Conservation (phyloP, 1,140 invertebrate species). For the Ips nitidus region DNA sequence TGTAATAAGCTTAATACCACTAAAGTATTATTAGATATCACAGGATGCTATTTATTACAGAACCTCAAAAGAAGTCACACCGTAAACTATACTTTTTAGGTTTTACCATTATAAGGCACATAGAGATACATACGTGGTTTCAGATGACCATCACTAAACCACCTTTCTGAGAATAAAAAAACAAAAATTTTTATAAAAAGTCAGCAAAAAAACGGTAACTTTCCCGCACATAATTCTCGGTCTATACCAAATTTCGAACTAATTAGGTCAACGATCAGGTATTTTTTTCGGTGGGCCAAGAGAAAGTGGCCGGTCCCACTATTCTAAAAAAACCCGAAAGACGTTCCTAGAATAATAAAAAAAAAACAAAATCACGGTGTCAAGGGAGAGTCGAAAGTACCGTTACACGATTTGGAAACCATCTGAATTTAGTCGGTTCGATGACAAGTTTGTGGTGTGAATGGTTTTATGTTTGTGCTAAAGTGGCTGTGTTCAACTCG, state of each 20-base stretch:
- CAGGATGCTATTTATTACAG: not conserved
- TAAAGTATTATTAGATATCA: not conserved
- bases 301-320: slow-evolving; percentile 9
- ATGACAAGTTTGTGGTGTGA: not conserved
- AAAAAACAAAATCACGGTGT: not conserved
- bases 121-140: no score
- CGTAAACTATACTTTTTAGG: not conserved
- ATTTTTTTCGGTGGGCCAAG: not conserved
- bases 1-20: no score
- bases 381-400: not conserved
- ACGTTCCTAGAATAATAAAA: slow-evolving; percentile 7
- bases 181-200: not conserved
- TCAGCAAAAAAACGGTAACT: not conserved
- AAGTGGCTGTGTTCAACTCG: not conserved
- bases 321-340: not conserved
- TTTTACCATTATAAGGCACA: not conserved
- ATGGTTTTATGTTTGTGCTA: not conserved
- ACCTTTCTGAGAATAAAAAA: not conserved
- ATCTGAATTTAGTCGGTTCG: not conserved
- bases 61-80: not conserved
- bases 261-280: not conserved
- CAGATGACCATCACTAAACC: not conserved
- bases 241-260: no score
- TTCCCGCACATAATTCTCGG: no score
- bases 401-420: not conserved